These are phyloP conservation scores for Lasioglossum albipes DNA, from an alignment of 1,140 invertebrate genomes.

Conservation along the genomic window DNA sequence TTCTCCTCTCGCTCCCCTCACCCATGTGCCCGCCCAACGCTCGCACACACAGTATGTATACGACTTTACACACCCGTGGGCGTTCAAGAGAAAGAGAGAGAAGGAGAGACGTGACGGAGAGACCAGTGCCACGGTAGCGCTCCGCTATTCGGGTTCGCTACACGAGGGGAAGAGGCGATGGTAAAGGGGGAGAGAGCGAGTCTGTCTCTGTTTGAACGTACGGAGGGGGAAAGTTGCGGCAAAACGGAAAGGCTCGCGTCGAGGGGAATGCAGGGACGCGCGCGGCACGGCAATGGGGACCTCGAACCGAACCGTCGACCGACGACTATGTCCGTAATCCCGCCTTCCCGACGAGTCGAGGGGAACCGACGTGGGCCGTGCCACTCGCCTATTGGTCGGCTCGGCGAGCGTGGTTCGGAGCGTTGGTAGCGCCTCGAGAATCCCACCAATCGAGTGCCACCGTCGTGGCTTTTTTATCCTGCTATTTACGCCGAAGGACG, in stretches of 20 bases:
- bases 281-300: conserved; percentile 31
- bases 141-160: conserved; percentile 64
- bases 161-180: conserved; percentile 33
- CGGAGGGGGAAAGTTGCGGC: conserved; percentile 43
- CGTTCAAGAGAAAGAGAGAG: conserved; percentile 40
- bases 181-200: not conserved
- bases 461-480: conserved; percentile 78
- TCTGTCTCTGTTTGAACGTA: conserved; percentile 43
- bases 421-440: conserved; percentile 63
- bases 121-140: conserved; percentile 54
- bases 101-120: not conserved
- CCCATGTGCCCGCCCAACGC: conserved; percentile 56
- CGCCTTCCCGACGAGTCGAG: conserved; percentile 65
- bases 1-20: conserved; percentile 37
- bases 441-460: conserved; percentile 69
- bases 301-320: conserved; percentile 46
- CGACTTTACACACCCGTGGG: conserved; percentile 59
- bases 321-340: conserved; percentile 47
- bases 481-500: conserved; percentile 67
- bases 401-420: conserved; percentile 65
- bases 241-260: conserved; percentile 44
- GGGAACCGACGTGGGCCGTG: conserved; percentile 72
- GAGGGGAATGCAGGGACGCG: conserved; percentile 34
- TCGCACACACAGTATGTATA: conserved; percentile 43
- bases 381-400: conserved; percentile 71